Evolutionary conservation across 2,113 vertebrate genomes (phyloP), one percentile per base, ranked within the genome.

Genomic region (Cheirogaleus medius): DNA sequence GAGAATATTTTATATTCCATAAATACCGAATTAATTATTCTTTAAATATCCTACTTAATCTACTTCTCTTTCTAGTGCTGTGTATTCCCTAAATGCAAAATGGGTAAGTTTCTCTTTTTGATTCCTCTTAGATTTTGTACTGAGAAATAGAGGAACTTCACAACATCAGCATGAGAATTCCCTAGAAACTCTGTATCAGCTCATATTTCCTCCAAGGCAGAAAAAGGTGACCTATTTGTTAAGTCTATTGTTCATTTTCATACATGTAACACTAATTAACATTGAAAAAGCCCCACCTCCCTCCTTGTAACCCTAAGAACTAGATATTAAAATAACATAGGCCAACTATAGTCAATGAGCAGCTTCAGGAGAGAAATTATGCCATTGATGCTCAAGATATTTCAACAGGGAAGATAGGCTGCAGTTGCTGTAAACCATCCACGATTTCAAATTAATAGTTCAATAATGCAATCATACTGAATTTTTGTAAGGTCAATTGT

Each of bases 11-110:
- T 91, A 68, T 91, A 93, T 86, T 95, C 74, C 47, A 93, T 89
- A 93, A 95, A 94, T 94, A 93, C 27, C 73, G 69, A 91, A 94
- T 76, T 97, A 97, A 96, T 96, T 97, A 97, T 97, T 86, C 94
- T 96, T 96, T 66, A 94, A 82, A 84, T 77, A 95, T 84, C 15
- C 88, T 56, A 39, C 69, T 95, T 92, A 93, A 74, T 87, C 94
- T 90, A 69, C 80, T 94, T 90, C 68, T 94, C 47, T 52, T 92
- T 94, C 81, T 91, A 85, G 64, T 92, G 87, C 37, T 90, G 10
- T 95, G 34, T 92, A 94, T 84, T 97, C 42, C 90, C 78, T 87
- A 95, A 92, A 90, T 95, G 37, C 32, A 87, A 91, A 94, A 76
- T 81, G 14, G 23, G 8, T 52, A 89, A 84, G 27, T 42, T 78